Base-by-base conservation (phyloP, 2,888 invertebrate species). In the Anorthoa munda region DNA sequence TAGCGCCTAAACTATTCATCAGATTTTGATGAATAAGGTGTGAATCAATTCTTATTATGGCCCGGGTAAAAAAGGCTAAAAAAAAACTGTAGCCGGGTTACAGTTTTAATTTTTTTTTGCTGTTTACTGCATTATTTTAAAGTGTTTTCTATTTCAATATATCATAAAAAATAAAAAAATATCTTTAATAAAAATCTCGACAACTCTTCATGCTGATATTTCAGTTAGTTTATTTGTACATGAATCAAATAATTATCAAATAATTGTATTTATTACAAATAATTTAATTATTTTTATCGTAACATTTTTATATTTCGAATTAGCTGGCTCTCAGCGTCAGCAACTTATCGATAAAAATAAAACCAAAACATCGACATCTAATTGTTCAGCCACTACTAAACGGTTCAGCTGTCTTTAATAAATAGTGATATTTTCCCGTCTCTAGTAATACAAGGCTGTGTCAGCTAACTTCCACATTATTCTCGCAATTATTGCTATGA, bases 371-470 rank as follows among this genome's bases (percentile, higher is more conserved):
- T 90, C 89, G 89, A 88, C 69, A 86, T 66, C 17, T 46, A 70
- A 75, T 82, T 82, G 59, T 75, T 77, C 86, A 82, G 46, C 85
- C 72, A 68, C 86, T 68, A 71, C 75, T 79, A 74, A 79, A 87
- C 88, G 90, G 88, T 90, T 89, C 89, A 90, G 89, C 81, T 89
- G 87, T 90, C 91, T 94, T 93, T 92, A 92, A 93, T 93, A 94
- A 92, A 92, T 90, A 86, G 89, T 86, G 80, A 92, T 92, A 91
- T 93, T 93, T 92, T 91, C 91, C 91, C 89, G 86, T 89, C 81
- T 81, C 45, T 72, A 75, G 82, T 89, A 89, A 91, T 89, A 90
- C 84, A 88, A 90, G 84, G 82, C 83, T 84, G 85, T 87, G 85
- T 89, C 82, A 76, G 86, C 86, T 89, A 89, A 89, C 87, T 89